Percentiles rank a stretch among this genome's conserved stretches.
Evolutionary conservation across 2,797 vertebrate species (phyloP).

Genomic region (Characodon lateralis): DNA sequence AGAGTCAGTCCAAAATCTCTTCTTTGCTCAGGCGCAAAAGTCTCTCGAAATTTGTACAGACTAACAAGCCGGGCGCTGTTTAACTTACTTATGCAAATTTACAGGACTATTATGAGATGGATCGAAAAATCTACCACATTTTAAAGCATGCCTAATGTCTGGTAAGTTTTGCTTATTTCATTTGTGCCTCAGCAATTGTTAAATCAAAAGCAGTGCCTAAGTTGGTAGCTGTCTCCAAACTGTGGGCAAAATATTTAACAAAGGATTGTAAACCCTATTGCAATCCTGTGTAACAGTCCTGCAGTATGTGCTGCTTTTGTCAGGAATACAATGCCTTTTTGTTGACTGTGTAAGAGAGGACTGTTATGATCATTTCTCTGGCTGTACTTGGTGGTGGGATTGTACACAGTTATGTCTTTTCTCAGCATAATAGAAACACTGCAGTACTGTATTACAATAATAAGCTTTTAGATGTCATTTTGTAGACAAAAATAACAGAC

Average conservation of each 20-base stretch:
- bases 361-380: slow-evolving; percentile 20
- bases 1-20: slow-evolving; percentile 47
- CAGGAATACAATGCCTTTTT: slow-evolving; percentile 7
- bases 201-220: neutral
- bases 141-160: slow-evolving; percentile 4
- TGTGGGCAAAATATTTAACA: slow-evolving; percentile 1
- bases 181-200: neutral
- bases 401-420: slow-evolving; percentile 25
- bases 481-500: slow-evolving; percentile 8
- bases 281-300: slow-evolving; percentile 28
- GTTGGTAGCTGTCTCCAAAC: neutral
- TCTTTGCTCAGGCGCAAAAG: slow-evolving; percentile 35
- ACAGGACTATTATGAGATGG: neutral
- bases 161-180: slow-evolving; percentile 14
- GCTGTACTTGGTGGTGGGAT: slow-evolving; percentile 7
- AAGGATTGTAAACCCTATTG: slow-evolving; percentile 12
- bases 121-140: neutral
- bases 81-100: slow-evolving; percentile 27
- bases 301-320: slow-evolving; percentile 17
- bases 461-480: slow-evolving; percentile 1
- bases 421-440: slow-evolving; percentile 17
- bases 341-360: slow-evolving; percentile 17
- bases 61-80: slow-evolving; percentile 26
- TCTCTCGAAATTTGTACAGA: slow-evolving; percentile 19
- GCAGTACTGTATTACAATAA: neutral